Percentiles rank a stretch among this genome's conserved stretches.
phyloP scores from a whole-genome alignment of 2,113 vertebrate species.

The Mus pahari region DNA sequence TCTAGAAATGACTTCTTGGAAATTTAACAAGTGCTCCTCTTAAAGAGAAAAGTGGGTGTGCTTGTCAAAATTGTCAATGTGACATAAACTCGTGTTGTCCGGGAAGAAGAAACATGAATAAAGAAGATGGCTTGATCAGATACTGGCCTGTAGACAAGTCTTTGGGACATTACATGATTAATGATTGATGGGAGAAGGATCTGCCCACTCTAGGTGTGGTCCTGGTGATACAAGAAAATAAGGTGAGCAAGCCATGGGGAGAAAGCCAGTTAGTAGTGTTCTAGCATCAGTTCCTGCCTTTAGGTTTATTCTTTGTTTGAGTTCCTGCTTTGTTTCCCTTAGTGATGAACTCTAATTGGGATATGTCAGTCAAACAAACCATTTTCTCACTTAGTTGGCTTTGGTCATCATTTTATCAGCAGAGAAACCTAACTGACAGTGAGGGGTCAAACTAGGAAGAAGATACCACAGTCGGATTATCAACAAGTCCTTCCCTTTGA shows the following conservation, averaged over 20 bases:
- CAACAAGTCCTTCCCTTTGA: background rate
- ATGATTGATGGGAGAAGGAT: background rate
- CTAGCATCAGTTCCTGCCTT: background rate
- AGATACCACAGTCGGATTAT: background rate
- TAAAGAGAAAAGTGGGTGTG: background rate
- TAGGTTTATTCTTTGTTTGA: background rate
- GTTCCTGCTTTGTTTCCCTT: background rate
- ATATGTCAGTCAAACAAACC: background rate
- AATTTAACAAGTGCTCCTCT: background rate
- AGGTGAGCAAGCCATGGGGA: background rate
- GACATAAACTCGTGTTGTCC: background rate
- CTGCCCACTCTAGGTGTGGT: background rate
- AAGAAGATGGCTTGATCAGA: background rate
- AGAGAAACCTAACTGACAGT: background rate
- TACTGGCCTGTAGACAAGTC: background rate
- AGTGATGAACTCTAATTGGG: background rate
- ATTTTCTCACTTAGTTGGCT: background rate
- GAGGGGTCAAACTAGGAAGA: background rate
- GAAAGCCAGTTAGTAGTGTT: background rate
- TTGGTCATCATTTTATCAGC: background rate
- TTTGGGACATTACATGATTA: background rate
- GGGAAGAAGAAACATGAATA: background rate
- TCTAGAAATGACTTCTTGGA: background rate
- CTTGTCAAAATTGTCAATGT: background rate
- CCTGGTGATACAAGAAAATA: background rate